Evolutionary conservation across 2,888 invertebrate genomes (phyloP).

Genomic region (Agrilus cyanescens): DNA sequence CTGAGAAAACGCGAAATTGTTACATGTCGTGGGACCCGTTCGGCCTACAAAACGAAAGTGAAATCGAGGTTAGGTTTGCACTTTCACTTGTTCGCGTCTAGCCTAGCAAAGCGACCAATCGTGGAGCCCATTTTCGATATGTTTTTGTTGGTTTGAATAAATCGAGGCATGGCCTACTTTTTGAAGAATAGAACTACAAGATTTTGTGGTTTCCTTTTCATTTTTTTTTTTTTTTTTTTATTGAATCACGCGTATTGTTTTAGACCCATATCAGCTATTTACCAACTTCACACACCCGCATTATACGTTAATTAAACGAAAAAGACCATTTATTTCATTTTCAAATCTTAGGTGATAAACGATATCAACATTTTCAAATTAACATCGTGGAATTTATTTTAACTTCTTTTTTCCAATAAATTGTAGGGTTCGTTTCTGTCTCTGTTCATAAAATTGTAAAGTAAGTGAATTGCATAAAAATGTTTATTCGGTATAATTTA

Average conservation of each 20-base stretch:
- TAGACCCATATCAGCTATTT: no score
- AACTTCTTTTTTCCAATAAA: no score
- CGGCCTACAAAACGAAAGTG: slow-evolving; percentile 41
- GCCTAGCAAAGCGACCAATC: slow-evolving; percentile 33
- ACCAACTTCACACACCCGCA: no score
- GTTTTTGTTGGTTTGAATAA: slow-evolving; percentile 33
- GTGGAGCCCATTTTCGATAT: slow-evolving; percentile 27
- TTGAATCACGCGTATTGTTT: slow-evolving; percentile 7
- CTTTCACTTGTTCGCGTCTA: slow-evolving; percentile 38
- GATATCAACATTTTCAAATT: no score
- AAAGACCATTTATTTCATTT: no score
- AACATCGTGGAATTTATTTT: no score
- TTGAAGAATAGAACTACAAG: slow-evolving; percentile 25
- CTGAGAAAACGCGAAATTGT: slow-evolving; percentile 23
- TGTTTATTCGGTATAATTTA: no score
- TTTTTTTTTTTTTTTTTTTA: slow-evolving; percentile 23
- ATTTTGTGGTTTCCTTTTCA: slow-evolving; percentile 17
- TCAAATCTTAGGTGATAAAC: no score
- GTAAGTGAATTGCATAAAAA: no score
- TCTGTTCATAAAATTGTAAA: no score
- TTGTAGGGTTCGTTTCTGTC: no score
- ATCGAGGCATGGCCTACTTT: slow-evolving; percentile 34
- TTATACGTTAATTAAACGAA: no score
- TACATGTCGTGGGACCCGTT: slow-evolving; percentile 36
- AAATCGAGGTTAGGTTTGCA: slow-evolving; percentile 40